phyloP scores from a whole-genome alignment of 2,888 invertebrate species.

The Dasysyrphus albostriatus region DNA sequence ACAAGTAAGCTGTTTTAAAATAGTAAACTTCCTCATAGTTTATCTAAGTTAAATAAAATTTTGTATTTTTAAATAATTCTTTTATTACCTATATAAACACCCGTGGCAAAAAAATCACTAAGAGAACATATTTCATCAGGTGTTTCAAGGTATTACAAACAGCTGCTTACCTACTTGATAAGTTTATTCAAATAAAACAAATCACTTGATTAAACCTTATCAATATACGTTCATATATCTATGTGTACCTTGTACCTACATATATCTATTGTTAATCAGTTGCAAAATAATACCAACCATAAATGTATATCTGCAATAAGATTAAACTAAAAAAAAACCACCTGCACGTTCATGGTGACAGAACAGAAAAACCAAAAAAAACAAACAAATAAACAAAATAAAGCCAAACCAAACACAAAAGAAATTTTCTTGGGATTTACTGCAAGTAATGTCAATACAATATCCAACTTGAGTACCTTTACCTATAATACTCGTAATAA shows the following conservation, averaged over 20 bases:
- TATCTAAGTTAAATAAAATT: too few species aligned
- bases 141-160: not conserved
- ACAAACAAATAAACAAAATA: not conserved
- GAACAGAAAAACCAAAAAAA: not conserved
- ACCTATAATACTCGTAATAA: not conserved
- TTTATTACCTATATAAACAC: not conserved
- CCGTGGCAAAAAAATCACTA: not conserved
- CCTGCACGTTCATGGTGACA: not conserved
- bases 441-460: slow-evolving; percentile 11
- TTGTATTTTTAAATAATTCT: too few species aligned
- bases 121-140: not conserved
- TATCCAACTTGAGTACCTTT: slow-evolving; percentile 5
- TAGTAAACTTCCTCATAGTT: too few species aligned
- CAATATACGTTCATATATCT: not conserved
- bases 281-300: slow-evolving; percentile 2
- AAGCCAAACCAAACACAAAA: not conserved
- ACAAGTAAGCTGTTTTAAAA: too few species aligned
- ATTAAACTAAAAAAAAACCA: slow-evolving; percentile 16
- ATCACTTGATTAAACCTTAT: slow-evolving; percentile 5
- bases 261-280: not conserved
- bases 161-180: not conserved
- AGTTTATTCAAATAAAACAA: slow-evolving; percentile 4
- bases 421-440: not conserved
- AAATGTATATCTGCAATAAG: not conserved
- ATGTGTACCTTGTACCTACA: not conserved